Base-by-base conservation (phyloP, 2,113 vertebrate genomes). In the Zapus hudsonius region DNA sequence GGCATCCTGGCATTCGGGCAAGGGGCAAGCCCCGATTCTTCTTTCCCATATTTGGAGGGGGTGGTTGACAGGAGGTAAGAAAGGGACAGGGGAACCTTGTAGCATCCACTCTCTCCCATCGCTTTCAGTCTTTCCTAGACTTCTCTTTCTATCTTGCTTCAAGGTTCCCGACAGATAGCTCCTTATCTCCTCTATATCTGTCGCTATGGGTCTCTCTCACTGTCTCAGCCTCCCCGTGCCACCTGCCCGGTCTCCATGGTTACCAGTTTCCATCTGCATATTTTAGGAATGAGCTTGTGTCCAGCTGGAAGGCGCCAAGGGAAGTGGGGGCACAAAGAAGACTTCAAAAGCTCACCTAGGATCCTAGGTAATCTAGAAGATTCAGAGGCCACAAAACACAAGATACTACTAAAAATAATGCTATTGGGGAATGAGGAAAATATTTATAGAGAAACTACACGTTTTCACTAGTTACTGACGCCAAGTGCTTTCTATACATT, bases 191-290 rank as follows among this genome's bases (percentile, higher is more conserved):
- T 67, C 33, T 91, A 79, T 84, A 25, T 89, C 67, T 94, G 91
- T 92, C 47, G 25, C 79, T 86, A 57, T 67, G n/a, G 11, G 72
- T 92, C 83, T 82, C 89, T 97, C 91, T 79, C 84, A 29, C 84
- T 92, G 90, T 90, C 88, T 88, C 89, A 92, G 94, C 84, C 72
- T 95, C 80, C 79, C 67, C 70, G 72, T 86, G 87, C 93, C 90
- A 96, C 89, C 95, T 96, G 96, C 80, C 95, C 90, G 90, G 90
- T 97, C 95, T 97, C 96, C 90, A 96, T 96, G 96, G 97, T 97
- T 95, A 97, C 97, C 93, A 96, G 96, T 92, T 96, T 95, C 72
- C 91, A 93, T 97, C 93, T 95, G 94, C 94, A 95, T 95, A 95
- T 96, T 95, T 96, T 96, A 92, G 96, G 92, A 92, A 93, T 92